These are phyloP conservation scores for Exaiptasia diaphana DNA, from an alignment of 64 coral and sea anemone species.

Conservation along the genomic window DNA sequence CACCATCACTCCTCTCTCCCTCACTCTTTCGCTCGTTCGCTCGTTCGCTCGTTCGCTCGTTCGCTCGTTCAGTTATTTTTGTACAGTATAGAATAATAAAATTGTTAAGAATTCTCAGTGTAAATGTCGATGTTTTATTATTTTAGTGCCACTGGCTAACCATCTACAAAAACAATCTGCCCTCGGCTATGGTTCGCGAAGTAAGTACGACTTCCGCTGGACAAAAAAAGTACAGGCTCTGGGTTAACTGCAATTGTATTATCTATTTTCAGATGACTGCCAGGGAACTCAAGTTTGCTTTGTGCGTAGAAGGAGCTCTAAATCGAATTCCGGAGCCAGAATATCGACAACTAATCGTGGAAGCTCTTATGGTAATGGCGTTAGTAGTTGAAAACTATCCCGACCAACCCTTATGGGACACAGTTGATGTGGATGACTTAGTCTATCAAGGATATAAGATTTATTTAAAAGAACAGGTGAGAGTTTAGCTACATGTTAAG, in stretches of 20 bases:
- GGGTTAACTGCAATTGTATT: not conserved
- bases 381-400: conserved; percentile 85
- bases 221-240: too few relatives aligned
- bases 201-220: conserved; percentile 26
- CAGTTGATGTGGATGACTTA: conserved; percentile 84
- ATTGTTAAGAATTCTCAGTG: too few relatives aligned
- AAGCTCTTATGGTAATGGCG: conserved; percentile 88
- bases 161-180: conserved; percentile 46
- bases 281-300: conserved; percentile 89
- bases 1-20: too few relatives aligned
- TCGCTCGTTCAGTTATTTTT: too few relatives aligned
- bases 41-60: too few relatives aligned
- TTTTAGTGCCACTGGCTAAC: conserved; percentile 46
- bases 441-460: conserved; percentile 73
- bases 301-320: conserved; percentile 87
- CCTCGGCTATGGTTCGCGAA: conserved; percentile 62
- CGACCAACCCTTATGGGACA: conserved; percentile 78
- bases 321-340: conserved; percentile 97
- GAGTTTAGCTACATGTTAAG: too few relatives aligned
- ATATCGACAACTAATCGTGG: conserved; percentile 91
- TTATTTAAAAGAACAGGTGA: conserved; percentile 92
- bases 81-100: too few relatives aligned
- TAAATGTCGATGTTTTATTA: not conserved
- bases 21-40: too few relatives aligned
- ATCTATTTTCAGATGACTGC: conserved; percentile 73